A percentile compares a stretch with the other conserved stretches of the same genome.
These are phyloP conservation scores for Salvator merianae DNA, from an alignment of 2,113 vertebrate species.

Conservation along the genomic window DNA sequence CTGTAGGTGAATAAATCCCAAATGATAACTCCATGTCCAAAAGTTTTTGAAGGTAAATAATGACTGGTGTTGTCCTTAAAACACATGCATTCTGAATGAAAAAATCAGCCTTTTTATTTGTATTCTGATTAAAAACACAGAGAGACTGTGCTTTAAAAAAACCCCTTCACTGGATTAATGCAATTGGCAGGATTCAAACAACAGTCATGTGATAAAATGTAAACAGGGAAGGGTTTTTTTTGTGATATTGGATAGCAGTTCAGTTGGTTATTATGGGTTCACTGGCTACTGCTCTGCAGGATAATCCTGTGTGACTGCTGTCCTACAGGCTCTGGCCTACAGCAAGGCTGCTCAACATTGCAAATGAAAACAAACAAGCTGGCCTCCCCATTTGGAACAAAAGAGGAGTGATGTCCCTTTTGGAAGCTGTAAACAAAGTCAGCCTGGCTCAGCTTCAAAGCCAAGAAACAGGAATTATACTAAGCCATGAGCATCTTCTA, in stretches of 20 bases:
- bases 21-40: background rate
- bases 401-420: constrained; percentile 54
- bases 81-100: constrained; percentile 32
- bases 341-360: constrained; percentile 63
- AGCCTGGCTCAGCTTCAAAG: constrained; percentile 51
- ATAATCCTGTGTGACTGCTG: constrained; percentile 68
- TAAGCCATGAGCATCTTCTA: constrained; percentile 50
- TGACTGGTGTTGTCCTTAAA: constrained; percentile 61
- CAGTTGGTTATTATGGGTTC: constrained; percentile 62
- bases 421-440: constrained; percentile 60
- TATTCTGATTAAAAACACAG: constrained; percentile 38
- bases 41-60: constrained; percentile 48
- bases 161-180: constrained; percentile 43
- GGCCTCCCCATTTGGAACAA: constrained; percentile 49
- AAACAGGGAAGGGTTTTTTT: constrained; percentile 56
- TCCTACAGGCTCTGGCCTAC: constrained; percentile 65
- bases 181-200: constrained; percentile 59
- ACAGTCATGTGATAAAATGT: constrained; percentile 63
- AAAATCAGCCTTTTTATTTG: constrained; percentile 54
- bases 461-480: constrained; percentile 45
- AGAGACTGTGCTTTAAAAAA: constrained; percentile 45
- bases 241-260: constrained; percentile 64
- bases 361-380: constrained; percentile 71
- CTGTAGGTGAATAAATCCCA: constrained; percentile 2
- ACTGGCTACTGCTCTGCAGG: constrained; percentile 61